Evolutionary conservation across 1,140 invertebrate genomes (phyloP).

Genomic region (Harlomillsia oculata): DNA sequence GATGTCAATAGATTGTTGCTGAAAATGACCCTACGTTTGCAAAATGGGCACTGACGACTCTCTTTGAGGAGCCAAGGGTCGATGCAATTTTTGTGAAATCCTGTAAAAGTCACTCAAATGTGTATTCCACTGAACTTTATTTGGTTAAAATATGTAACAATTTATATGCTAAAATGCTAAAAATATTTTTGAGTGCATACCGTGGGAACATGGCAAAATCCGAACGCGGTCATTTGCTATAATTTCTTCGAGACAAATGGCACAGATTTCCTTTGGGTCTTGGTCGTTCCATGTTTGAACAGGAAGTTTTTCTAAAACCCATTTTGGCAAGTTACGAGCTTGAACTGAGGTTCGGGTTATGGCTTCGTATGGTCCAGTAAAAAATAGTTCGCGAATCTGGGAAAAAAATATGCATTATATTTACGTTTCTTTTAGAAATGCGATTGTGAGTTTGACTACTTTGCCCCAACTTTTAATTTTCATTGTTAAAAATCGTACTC

Average conservation of each 20-base stretch:
- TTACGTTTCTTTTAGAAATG: background rate
- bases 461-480: too few relatives aligned
- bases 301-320: slow-evolving; percentile 15
- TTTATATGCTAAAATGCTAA: background rate
- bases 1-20: background rate
- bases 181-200: too few relatives aligned
- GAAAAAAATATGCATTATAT: background rate
- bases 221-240: slow-evolving; percentile 7
- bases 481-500: too few relatives aligned
- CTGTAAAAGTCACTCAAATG: background rate
- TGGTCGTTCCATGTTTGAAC: slow-evolving; percentile 6
- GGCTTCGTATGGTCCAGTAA: background rate
- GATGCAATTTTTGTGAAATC: slow-evolving; percentile 14
- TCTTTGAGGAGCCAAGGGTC: slow-evolving; percentile 17
- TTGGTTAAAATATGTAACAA: background rate
- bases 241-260: slow-evolving; percentile 20
- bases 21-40: slow-evolving; percentile 7
- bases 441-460: too few relatives aligned
- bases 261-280: slow-evolving; percentile 19
- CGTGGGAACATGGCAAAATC: slow-evolving; percentile 20
- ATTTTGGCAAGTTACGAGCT: background rate
- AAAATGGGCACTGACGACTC: slow-evolving; percentile 16
- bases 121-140: background rate
- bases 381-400: background rate
- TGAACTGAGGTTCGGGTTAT: background rate